Conservation (phyloP, 2,888 invertebrate genomes). For the Drosophila tripunctata region DNA sequence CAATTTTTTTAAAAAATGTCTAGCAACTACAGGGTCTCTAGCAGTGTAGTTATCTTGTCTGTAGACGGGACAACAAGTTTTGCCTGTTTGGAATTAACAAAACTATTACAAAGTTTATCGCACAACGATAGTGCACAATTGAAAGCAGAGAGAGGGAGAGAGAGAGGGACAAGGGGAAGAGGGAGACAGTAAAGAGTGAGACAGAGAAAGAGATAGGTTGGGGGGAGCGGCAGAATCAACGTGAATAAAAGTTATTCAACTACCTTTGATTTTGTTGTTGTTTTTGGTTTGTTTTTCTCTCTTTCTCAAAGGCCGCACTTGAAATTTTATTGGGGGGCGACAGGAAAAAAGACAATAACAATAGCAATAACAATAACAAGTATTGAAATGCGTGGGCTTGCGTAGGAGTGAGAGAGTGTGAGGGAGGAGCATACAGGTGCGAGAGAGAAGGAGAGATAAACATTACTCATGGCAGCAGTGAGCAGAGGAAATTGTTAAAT, state of each 20-base stretch:
- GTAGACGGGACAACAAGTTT: background rate
- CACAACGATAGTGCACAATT: constrained; percentile 2
- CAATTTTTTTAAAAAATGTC: no score
- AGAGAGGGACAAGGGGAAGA: background rate
- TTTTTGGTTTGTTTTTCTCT: constrained; percentile 10
- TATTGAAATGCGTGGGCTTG: constrained; percentile 37
- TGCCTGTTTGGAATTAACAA: constrained; percentile 12
- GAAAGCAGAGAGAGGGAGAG: background rate
- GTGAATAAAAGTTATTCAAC: constrained; percentile 53
- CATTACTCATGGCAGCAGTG: constrained; percentile 21
- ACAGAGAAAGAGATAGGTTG: background rate
- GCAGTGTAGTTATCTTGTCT: background rate
- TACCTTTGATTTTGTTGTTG: no score
- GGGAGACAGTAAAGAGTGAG: background rate
- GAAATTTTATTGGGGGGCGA: constrained; percentile 16
- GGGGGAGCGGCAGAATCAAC: background rate
- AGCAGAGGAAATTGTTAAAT: constrained; percentile 56
- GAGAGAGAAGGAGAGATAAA: background rate
- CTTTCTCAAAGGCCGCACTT: constrained; percentile 19
- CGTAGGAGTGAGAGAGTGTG: background rate
- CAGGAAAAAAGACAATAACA: background rate
- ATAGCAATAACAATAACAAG: constrained; percentile 25
- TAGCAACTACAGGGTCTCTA: background rate
- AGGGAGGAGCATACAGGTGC: no score
- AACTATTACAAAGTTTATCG: constrained; percentile 14